phyloP scores from a whole-genome alignment of 2,888 invertebrate genomes.

The Eupithecia exiguata region DNA sequence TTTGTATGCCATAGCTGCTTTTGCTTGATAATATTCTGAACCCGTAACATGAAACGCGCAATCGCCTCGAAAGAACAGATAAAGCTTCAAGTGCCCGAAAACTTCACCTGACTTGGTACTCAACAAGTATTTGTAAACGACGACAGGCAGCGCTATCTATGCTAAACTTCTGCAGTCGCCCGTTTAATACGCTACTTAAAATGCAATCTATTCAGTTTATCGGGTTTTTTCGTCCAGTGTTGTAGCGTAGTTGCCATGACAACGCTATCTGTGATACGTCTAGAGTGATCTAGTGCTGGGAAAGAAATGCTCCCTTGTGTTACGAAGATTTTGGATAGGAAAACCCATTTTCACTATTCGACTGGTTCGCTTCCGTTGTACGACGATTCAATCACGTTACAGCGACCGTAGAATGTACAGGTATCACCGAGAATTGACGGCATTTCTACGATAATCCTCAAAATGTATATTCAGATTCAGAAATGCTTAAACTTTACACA shows the following conservation, averaged over 20 bases:
- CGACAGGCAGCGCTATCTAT: slow-evolving; percentile 66
- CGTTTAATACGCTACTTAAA: slow-evolving; percentile 73
- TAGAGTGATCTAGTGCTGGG: slow-evolving; percentile 43
- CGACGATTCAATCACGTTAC: not conserved
- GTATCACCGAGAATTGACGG: not conserved
- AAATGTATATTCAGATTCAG: not conserved
- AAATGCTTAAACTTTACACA: not conserved
- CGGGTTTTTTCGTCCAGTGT: slow-evolving; percentile 77
- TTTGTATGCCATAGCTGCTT: not conserved
- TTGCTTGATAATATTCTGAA: not conserved
- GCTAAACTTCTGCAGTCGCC: slow-evolving; percentile 71
- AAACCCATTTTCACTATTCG: not conserved
- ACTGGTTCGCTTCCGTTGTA: not conserved
- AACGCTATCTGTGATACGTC: slow-evolving; percentile 55
- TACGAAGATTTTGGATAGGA: not conserved
- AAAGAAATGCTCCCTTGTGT: slow-evolving; percentile 20
- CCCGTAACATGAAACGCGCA: not conserved
- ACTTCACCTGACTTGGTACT: slow-evolving; percentile 8
- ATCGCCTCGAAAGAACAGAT: not conserved
- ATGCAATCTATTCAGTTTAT: slow-evolving; percentile 82
- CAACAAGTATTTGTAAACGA: slow-evolving; percentile 43
- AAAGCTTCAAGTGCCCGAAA: not conserved
- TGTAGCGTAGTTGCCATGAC: slow-evolving; percentile 67
- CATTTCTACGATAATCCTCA: not conserved
- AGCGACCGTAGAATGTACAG: not conserved